phyloP scores from a whole-genome alignment of 1,140 invertebrate genomes.

The Drosophila sproati region DNA sequence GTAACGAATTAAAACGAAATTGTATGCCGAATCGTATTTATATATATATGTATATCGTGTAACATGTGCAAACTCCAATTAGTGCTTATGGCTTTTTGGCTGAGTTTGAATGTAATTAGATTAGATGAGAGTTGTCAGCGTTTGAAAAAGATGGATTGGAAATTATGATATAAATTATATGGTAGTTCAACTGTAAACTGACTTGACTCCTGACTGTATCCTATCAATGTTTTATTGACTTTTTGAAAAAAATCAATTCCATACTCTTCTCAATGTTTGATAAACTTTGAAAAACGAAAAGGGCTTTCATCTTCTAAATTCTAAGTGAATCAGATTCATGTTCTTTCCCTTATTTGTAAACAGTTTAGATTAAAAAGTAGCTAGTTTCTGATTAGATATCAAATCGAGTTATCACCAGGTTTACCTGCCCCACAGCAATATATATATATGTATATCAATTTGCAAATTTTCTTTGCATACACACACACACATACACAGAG shows the following conservation, averaged over 20 bases:
- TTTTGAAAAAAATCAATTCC: too few species aligned
- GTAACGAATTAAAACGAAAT: constrained; percentile 6
- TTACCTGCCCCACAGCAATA: background rate
- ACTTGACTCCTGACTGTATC: too few species aligned
- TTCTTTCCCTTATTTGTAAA: background rate
- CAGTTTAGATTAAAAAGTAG: background rate
- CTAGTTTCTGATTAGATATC: background rate
- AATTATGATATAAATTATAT: too few species aligned
- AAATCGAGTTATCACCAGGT: constrained; percentile 1
- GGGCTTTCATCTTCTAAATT: background rate
- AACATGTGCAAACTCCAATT: background rate
- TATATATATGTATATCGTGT: constrained; percentile 1
- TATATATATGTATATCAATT: background rate
- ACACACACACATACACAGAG: too few species aligned
- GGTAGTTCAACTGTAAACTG: too few species aligned
- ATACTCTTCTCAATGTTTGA: too few species aligned
- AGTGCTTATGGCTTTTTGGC: constrained; percentile 6
- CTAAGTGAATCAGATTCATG: background rate
- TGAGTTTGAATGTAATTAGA: background rate
- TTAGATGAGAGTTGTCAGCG: background rate
- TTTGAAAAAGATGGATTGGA: too few species aligned
- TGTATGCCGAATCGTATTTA: background rate
- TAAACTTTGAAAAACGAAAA: too few species aligned
- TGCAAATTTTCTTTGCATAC: background rate
- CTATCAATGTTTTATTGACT: too few species aligned